Percentiles rank a stretch among this genome's conserved stretches.
These are phyloP conservation scores for Dipodomys merriami DNA, from an alignment of 2,113 vertebrate species.

Conservation along the genomic window DNA sequence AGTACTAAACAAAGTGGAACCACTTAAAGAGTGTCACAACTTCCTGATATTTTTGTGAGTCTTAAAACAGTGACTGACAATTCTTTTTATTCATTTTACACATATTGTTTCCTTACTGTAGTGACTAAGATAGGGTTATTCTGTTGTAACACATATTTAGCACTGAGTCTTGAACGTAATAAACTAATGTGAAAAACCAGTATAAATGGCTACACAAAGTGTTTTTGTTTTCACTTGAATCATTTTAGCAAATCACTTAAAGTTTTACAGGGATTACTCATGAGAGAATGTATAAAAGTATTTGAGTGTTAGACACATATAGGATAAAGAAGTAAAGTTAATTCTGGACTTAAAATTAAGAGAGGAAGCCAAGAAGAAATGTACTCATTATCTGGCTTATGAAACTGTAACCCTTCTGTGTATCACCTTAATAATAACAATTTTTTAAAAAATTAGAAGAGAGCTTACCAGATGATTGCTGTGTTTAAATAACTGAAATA, in stretches of 20 bases:
- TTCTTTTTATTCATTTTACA: constrained; percentile 18
- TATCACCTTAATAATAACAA: no score
- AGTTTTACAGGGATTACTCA: background rate
- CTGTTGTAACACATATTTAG: background rate
- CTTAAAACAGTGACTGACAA: background rate
- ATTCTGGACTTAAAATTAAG: constrained; percentile 5
- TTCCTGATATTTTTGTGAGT: background rate
- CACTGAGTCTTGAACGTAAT: background rate
- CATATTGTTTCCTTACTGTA: background rate
- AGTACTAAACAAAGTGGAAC: background rate
- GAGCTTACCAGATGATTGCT: background rate
- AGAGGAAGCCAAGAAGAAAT: background rate
- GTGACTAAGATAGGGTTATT: background rate
- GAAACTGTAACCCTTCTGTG: no score
- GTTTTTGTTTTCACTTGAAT: background rate
- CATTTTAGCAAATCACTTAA: no score
- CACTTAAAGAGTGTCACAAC: background rate
- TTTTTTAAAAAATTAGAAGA: no score
- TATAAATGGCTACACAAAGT: background rate
- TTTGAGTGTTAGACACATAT: background rate
- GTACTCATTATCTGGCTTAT: no score
- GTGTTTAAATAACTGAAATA: constrained; percentile 2
- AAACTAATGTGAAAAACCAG: background rate
- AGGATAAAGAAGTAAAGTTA: background rate
- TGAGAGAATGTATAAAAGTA: background rate